Percentiles rank a stretch among this genome's conserved stretches.
These are phyloP conservation scores for Arbacia lixula DNA, from an alignment of 53 echinoderm and acorn worm genomes.

Conservation along the genomic window DNA sequence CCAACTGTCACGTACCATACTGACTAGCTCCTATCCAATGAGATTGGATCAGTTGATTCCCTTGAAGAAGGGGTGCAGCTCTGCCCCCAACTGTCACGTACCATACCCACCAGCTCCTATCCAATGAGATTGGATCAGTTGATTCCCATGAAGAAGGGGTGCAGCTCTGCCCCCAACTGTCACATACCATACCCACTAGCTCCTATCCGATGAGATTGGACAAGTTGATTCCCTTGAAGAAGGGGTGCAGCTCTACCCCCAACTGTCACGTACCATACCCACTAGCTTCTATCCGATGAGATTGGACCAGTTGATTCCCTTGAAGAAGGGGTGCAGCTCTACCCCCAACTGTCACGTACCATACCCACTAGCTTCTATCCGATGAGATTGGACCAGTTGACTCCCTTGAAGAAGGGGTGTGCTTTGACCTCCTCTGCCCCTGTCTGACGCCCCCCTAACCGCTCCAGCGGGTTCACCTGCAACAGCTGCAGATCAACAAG, in stretches of 20 bases:
- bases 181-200: background rate
- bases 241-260: background rate
- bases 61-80: background rate
- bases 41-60: no score
- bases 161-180: background rate
- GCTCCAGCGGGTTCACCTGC: constrained; percentile 82
- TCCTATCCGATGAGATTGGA: background rate
- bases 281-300: background rate
- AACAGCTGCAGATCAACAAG: constrained; percentile 64
- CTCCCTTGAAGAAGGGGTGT: constrained; percentile 90
- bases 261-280: no score
- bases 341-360: no score
- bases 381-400: constrained; percentile 80
- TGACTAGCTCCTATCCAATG: no score
- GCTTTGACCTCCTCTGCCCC: constrained; percentile 91
- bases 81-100: background rate
- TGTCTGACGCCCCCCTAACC: constrained; percentile 82
- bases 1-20: no score
- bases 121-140: background rate
- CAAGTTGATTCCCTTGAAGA: constrained; percentile 9
- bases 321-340: background rate
- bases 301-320: constrained; percentile 11
- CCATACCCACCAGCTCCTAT: background rate
- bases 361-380: background rate
- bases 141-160: background rate